Conservation (phyloP, 2,113 vertebrate genomes). For the Craseonycteris thonglongyai region DNA sequence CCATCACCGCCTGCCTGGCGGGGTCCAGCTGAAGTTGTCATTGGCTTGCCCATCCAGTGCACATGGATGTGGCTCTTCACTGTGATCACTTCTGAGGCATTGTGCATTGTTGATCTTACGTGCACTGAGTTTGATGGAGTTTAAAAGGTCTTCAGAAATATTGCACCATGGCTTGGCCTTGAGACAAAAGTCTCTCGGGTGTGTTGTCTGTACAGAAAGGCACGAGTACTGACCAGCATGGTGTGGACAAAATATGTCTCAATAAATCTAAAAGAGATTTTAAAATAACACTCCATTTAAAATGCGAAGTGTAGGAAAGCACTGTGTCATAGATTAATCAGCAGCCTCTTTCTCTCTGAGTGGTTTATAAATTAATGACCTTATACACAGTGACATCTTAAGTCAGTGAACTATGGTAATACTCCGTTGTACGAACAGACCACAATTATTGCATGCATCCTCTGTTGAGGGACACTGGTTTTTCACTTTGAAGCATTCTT, state of each 20-base stretch:
- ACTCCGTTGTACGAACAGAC: neutral
- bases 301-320: neutral
- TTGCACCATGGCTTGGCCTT: neutral
- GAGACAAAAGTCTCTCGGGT: neutral
- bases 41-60: fast-evolving
- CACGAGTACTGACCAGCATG: neutral
- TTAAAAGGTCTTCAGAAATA: neutral
- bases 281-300: neutral
- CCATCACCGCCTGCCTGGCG: neutral
- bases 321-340: neutral
- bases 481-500: neutral
- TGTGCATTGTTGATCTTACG: neutral
- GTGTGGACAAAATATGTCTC: neutral
- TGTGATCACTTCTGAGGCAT: neutral
- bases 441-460: neutral
- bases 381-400: neutral
- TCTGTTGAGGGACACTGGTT: neutral
- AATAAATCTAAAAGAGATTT: neutral
- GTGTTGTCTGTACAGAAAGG: neutral
- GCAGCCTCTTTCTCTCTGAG: neutral
- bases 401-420: neutral
- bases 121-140: neutral
- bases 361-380: neutral
- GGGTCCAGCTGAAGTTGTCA: no score
- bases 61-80: neutral